phyloP scores from a whole-genome alignment of 2,888 invertebrate genomes.

The Diarsia brunnea region DNA sequence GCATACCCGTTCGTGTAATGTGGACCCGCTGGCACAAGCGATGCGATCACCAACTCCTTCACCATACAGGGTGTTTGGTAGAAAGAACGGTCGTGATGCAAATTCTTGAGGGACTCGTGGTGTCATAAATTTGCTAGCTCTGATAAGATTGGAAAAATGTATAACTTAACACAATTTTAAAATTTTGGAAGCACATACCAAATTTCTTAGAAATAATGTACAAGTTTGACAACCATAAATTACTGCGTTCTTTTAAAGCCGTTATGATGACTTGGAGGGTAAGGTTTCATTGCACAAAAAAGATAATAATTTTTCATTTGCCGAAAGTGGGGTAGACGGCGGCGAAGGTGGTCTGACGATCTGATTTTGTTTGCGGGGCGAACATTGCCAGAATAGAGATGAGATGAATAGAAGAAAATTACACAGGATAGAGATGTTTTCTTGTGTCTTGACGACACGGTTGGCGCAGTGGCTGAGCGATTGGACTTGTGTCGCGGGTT shows the following conservation, averaged over 20 bases:
- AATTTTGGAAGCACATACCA: neutral
- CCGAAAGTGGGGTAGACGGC: neutral
- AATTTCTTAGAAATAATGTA: neutral
- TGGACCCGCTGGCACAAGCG: constrained; percentile 28
- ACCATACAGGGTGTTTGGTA: neutral
- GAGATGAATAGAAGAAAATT: too few species aligned
- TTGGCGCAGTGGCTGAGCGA: too few species aligned
- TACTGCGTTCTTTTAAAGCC: neutral
- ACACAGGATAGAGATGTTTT: too few species aligned
- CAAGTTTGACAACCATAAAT: neutral
- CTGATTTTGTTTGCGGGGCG: too few species aligned
- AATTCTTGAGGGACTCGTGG: neutral
- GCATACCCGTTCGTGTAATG: constrained; percentile 76
- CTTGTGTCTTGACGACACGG: too few species aligned
- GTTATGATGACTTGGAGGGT: neutral
- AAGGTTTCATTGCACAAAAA: neutral
- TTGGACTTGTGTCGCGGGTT: too few species aligned
- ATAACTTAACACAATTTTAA: neutral
- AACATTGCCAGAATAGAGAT: too few species aligned
- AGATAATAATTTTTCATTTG: neutral
- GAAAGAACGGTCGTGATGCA: neutral
- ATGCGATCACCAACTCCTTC: constrained; percentile 61
- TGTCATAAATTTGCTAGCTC: neutral
- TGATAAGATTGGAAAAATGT: neutral
- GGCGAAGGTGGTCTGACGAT: too few species aligned